phyloP scores from a whole-genome alignment of 1,140 invertebrate genomes.

The Plectus sambesii region DNA sequence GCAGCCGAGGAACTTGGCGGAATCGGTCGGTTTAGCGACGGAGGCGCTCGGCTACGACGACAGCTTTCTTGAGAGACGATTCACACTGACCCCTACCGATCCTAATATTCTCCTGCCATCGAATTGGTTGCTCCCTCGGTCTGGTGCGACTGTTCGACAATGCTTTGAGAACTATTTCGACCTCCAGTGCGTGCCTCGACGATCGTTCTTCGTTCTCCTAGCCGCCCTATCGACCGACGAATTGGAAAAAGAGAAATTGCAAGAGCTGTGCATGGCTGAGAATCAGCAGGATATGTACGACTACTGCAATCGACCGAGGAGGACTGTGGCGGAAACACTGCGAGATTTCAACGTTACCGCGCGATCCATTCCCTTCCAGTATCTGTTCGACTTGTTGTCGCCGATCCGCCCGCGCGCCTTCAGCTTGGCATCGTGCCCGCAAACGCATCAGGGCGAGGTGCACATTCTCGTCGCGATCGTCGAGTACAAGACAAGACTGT shows the following conservation, averaged over 20 bases:
- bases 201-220: conserved; percentile 73
- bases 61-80: conserved; percentile 15
- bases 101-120: conserved; percentile 48
- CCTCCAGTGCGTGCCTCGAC: conserved; percentile 62
- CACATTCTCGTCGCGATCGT: conserved; percentile 82
- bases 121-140: conserved; percentile 56
- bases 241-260: conserved; percentile 75
- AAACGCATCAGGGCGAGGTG: conserved; percentile 54
- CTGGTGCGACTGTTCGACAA: conserved; percentile 46
- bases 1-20: conserved; percentile 64
- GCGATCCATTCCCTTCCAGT: conserved; percentile 59
- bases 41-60: conserved; percentile 54
- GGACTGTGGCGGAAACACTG: conserved; percentile 78
- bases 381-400: conserved; percentile 79
- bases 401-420: conserved; percentile 80
- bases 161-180: conserved; percentile 52
- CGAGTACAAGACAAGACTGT: conserved; percentile 68
- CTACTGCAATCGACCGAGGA: conserved; percentile 72
- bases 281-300: conserved; percentile 77
- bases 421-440: conserved; percentile 76
- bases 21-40: conserved; percentile 64
- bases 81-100: conserved; percentile 14
- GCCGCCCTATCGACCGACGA: conserved; percentile 66
- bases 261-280: conserved; percentile 67
- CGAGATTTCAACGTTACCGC: conserved; percentile 74